Evolutionary conservation across 2,888 invertebrate genomes (phyloP).

Genomic region (Drosophila neoperkinsi): DNA sequence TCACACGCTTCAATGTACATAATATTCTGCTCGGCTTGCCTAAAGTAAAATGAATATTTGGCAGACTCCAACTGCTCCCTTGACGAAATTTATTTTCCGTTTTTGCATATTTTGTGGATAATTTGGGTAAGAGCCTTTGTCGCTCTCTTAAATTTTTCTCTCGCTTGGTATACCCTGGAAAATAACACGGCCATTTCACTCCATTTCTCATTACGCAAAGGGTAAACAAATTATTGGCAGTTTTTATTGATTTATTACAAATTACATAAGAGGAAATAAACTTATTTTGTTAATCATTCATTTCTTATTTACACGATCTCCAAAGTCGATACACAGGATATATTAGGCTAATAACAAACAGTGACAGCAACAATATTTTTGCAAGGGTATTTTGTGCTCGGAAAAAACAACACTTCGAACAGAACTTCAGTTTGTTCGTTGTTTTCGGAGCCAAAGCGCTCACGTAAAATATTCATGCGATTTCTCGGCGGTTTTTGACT

Average conservation of each 20-base stretch:
- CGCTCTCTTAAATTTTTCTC: conserved; percentile 12
- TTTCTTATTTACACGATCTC: too few species aligned
- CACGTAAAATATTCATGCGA: conserved; percentile 78
- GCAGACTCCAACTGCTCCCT: conserved; percentile 45
- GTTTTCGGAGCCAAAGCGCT: conserved; percentile 63
- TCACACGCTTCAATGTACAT: conserved; percentile 59
- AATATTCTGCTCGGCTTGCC: conserved; percentile 17
- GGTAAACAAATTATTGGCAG: background rate
- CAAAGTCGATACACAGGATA: background rate
- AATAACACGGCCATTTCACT: background rate
- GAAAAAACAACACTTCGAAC: conserved; percentile 7
- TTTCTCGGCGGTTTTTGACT: conserved; percentile 70
- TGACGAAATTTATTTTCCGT: conserved; percentile 62
- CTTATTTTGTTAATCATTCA: background rate
- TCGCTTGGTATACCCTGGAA: conserved; percentile 16
- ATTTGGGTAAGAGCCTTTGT: conserved; percentile 64
- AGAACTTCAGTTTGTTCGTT: conserved; percentile 32
- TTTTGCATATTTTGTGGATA: conserved; percentile 73
- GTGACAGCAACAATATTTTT: background rate
- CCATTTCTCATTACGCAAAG: too few species aligned
- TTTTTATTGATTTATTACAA: background rate
- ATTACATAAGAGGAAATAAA: background rate
- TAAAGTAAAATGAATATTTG: conserved; percentile 63
- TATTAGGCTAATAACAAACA: background rate
- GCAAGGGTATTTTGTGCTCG: conserved; percentile 31